Evolutionary conservation across 2,113 vertebrate genomes (phyloP).

Genomic region (Pica pica): DNA sequence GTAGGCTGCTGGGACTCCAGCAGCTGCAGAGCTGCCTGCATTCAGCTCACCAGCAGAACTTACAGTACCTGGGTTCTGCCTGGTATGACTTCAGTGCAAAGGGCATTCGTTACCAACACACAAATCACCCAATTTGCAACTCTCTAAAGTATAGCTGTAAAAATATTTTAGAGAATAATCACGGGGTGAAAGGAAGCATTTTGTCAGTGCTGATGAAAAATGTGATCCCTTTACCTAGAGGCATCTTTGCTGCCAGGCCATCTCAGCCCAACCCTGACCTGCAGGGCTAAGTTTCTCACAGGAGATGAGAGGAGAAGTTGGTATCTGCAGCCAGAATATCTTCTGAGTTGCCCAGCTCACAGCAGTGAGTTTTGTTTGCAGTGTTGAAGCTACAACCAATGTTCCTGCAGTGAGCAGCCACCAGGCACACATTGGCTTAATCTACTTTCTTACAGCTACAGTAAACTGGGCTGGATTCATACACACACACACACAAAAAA

Average conservation of each 20-base stretch:
- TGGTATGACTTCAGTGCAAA: neutral
- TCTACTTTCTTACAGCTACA: neutral
- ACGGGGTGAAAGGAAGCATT: neutral
- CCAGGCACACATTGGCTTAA: neutral
- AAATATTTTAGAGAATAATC: neutral
- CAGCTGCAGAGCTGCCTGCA: neutral
- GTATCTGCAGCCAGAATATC: neutral
- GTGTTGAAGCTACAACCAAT: neutral
- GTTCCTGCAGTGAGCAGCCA: neutral
- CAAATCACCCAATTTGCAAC: neutral
- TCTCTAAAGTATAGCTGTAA: neutral
- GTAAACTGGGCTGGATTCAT: neutral
- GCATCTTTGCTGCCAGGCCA: neutral
- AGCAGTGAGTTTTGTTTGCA: neutral
- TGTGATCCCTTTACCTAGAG: neutral
- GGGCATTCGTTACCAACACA: neutral
- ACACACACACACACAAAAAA: fast-evolving
- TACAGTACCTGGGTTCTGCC: neutral
- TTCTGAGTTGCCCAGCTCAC: neutral
- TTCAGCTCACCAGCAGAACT: neutral
- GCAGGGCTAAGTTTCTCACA: neutral
- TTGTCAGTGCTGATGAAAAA: neutral
- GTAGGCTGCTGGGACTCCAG: neutral
- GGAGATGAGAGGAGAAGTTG: neutral
- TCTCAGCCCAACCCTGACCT: neutral